Evolutionary conservation across 2,888 invertebrate species (phyloP), one percentile per base, ranked within the genome.

Genomic region (Ophion ellenae): DNA sequence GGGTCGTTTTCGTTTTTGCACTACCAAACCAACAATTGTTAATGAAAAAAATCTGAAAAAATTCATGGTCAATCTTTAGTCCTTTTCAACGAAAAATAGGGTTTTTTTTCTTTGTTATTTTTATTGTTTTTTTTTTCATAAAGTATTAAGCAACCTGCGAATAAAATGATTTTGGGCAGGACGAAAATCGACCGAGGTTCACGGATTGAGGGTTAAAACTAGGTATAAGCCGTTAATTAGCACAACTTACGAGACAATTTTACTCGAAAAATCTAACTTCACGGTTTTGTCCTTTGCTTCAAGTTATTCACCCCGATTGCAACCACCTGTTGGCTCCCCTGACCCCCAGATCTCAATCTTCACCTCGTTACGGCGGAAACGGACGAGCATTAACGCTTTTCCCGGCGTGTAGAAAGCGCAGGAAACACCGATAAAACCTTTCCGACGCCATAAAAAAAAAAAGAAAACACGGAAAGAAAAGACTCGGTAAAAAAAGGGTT

Each of bases 401-500:
- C 32, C 11, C 32, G 10, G 11, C 64, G 64, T 24, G 64, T 64
- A n/a, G 9, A 67, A 40, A 67, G 10, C 14, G 11, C 32, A 32
- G 2, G 32, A 64, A 4, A 32, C 1, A 64, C 20, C 28, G 17
- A 2, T n/a, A 20, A n/a, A 75, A 2, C 2, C 45, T 14, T 45
- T 59, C 57, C 63, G 5, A 24, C 17, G 36, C n/a, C n/a, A 40
- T n/a, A 10, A n/a, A 28, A 28, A 24, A 61, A 45, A 45, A 40
- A 75, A 61, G 17, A 64, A 40, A 40, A 45, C 4, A 64, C 47
- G 20, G 17, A 53, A n/a, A 11, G 36, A 53, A 47, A 76, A 64
- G 3, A 1, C 11, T 28, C 0, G 11, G 45, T 57, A 40, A 77
- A 59, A 77, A 71, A 76, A 28, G 76, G 71, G 32, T 81, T 74